These are phyloP conservation scores for Napeogenes sylphis DNA, from an alignment of 2,888 invertebrate species.

Conservation along the genomic window DNA sequence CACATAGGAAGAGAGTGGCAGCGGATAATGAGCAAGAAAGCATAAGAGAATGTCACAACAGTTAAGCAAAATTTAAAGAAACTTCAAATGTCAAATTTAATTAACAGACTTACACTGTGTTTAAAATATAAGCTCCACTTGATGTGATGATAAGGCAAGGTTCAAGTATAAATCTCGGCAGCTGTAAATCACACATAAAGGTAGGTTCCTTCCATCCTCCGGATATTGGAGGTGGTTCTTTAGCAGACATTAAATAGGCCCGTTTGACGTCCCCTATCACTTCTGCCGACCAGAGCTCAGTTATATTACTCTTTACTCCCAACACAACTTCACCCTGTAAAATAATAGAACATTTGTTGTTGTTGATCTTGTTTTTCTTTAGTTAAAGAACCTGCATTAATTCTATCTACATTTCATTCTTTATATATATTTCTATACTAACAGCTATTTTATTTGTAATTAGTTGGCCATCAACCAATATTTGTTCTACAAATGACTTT, in stretches of 20 bases:
- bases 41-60: too few species aligned
- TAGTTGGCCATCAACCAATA: too few species aligned
- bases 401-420: too few species aligned
- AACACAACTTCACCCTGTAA: conserved; percentile 56
- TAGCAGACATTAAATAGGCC: conserved; percentile 58
- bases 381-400: background rate
- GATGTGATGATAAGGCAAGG: conserved; percentile 77
- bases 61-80: too few species aligned
- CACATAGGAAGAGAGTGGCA: too few species aligned
- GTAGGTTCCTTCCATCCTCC: conserved; percentile 66
- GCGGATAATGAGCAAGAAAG: too few species aligned
- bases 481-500: too few species aligned
- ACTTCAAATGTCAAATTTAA: too few species aligned
- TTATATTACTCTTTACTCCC: conserved; percentile 56
- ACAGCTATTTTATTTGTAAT: too few species aligned
- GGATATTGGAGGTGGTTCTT: conserved; percentile 43
- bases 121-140: conserved; percentile 74
- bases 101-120: conserved; percentile 61
- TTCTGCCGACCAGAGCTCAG: conserved; percentile 65
- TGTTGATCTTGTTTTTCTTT: too few species aligned
- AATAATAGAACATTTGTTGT: too few species aligned
- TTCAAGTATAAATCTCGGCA: conserved; percentile 65
- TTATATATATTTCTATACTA: too few species aligned
- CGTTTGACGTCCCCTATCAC: conserved; percentile 58
- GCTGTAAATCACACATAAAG: conserved; percentile 64